Conservation (phyloP, 2,113 vertebrate genomes). For the Sylvia atricapilla region DNA sequence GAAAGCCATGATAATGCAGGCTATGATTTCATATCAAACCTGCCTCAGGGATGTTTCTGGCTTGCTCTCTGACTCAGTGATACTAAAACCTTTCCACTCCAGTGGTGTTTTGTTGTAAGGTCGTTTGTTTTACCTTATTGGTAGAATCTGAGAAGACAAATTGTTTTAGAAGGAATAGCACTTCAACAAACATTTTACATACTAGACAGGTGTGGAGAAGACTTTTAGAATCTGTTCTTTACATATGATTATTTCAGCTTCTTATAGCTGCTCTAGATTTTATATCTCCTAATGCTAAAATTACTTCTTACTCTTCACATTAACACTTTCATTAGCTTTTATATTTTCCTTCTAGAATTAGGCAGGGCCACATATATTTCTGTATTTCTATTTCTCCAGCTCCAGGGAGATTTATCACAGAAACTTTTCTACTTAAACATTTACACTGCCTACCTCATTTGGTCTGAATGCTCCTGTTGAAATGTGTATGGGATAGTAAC, state of each 20-base stretch:
- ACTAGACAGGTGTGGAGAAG: background rate
- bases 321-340: background rate
- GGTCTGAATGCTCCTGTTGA: slow-evolving; percentile 9
- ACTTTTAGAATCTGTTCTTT: background rate
- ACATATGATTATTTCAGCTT: background rate
- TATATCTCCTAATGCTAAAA: background rate
- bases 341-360: background rate
- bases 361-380: background rate
- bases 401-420: background rate
- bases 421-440: background rate
- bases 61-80: background rate
- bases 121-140: background rate
- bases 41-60: background rate
- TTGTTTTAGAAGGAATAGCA: background rate
- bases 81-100: background rate
- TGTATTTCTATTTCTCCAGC: background rate
- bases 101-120: background rate
- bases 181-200: background rate
- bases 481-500: background rate
- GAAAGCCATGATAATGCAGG: background rate
- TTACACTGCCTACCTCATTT: slow-evolving; percentile 56
- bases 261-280: background rate
- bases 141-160: background rate
- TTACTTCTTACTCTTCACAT: background rate
- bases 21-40: background rate